Base-by-base conservation (phyloP, 2,797 vertebrate genomes). In the Harpagifer antarcticus region DNA sequence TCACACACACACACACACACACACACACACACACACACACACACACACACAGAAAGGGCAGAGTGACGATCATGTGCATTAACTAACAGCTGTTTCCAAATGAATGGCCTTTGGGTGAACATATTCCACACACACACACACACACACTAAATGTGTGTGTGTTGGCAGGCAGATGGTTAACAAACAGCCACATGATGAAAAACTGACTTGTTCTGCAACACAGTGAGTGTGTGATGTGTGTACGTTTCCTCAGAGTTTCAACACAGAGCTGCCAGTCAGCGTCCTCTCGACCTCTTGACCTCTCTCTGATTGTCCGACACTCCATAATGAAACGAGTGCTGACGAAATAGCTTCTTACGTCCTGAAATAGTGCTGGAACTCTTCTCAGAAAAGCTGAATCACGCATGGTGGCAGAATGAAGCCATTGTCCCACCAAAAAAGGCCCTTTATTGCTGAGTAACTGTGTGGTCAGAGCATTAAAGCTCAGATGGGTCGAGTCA, bases 401-500 rank as follows among this genome's bases (percentile, higher is more conserved):
- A 62, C 15, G 56, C 17, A 16, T 20, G 1, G 48, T 0, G 3
- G 19, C 40, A 78, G 68, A 88, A 78, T 8, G 40, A 48, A 59
- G 19, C 37, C 76, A 59, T 81, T 89, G 79, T 83, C 62, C 60
- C 9, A 2, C 16, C 3, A 62, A 43, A 48, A 64, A 7, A 37
- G 12, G 15, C 8, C 14, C 37, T 64, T 64, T 52, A 73, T 63
- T 40, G 83, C 85, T 78, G 81, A 84, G 71, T 85, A 52, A 86
- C 23, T 31, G 37, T 1, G 20, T 53, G 61, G 1, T 55, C 55
- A n/a, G 66, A 53, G 54, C 52, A 43, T 44, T 2, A 61, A 52
- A 66, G 64, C 0, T 20, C 31, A 44, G 70, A 19, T 14, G 54
- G 8, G 16, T 49, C 12, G 45, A 61, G 70, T 68, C 72, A 69